Conservation (phyloP, 2,113 vertebrate species). For the Danionella cerebrum region DNA sequence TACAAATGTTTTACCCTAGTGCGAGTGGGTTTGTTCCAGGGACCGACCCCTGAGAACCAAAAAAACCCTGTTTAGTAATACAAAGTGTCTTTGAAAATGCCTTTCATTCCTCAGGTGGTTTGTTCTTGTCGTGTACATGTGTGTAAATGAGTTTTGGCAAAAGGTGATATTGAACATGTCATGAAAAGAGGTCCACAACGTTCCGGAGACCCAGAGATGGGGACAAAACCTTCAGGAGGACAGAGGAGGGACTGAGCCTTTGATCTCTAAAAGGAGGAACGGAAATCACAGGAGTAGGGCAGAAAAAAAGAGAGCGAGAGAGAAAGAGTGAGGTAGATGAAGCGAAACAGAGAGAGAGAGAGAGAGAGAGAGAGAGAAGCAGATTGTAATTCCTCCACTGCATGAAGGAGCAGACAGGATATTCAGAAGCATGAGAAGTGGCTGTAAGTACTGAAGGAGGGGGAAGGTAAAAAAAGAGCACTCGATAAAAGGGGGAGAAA, state of each 20-base stretch:
- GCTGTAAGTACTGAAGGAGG: slow-evolving; percentile 42
- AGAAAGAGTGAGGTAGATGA: not conserved
- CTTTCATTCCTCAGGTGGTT: slow-evolving; percentile 32
- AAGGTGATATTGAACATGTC: slow-evolving; percentile 33
- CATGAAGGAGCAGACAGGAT: slow-evolving; percentile 40
- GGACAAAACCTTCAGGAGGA: slow-evolving; percentile 35
- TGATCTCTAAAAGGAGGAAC: slow-evolving; percentile 39
- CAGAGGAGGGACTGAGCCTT: slow-evolving; percentile 29
- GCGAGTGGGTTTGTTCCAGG: no score
- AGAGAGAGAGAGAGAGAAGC: not conserved
- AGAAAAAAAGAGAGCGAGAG: slow-evolving; percentile 15
- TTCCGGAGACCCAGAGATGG: slow-evolving; percentile 30
- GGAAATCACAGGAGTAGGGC: slow-evolving; percentile 13
- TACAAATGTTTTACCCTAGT: no score
- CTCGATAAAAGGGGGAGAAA: slow-evolving; percentile 18
- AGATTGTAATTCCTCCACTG: slow-evolving; percentile 44
- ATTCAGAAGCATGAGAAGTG: slow-evolving; percentile 55
- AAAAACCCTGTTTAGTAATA: not conserved
- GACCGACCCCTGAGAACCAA: not conserved
- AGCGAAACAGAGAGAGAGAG: slow-evolving; percentile 20
- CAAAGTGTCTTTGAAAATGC: slow-evolving; percentile 27
- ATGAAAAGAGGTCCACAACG: slow-evolving; percentile 43
- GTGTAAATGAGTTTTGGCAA: slow-evolving; percentile 26
- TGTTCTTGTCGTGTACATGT: slow-evolving; percentile 5
- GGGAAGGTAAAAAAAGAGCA: not conserved